Base-by-base conservation (phyloP, 2,113 vertebrate species). In the Aphelocoma coerulescens region DNA sequence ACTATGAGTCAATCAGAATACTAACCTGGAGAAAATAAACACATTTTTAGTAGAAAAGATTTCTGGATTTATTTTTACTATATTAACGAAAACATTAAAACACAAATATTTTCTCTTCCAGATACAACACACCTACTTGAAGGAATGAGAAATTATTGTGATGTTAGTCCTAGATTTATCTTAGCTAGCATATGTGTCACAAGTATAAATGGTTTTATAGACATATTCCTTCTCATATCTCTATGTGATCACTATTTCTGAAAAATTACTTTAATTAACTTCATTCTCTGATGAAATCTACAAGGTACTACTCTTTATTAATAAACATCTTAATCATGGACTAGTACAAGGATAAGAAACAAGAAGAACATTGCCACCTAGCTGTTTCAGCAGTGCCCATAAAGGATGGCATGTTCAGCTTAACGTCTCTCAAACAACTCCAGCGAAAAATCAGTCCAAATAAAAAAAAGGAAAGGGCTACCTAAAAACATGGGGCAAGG, bases 341-440 rank as follows among this genome's bases (percentile, higher is more conserved):
- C 79, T 44, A 59, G 80, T 44, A 37, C 48, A 52, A 46, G 1
- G 13, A 22, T 63, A 80, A 92, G 95, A 96, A 97, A 96, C 68
- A 97, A 97, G 94, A 96, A 96, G 93, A 97, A 97, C 95, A 97
- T 97, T 97, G 96, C 96, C 96, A 97, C 91, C 96, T 97, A 97
- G 96, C 96, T 97, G 96, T 81, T 86, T 61, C 65, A 78, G 30
- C 73, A 55, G 91, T 39, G 80, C 69, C 89, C 89, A 89, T 75
- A 24, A 73, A 92, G 55, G 52, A 87, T 91, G 86, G 86, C 37
- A 81, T 0, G 1, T 59, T 92, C 69, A 71, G 68, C 30, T 74
- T 26, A n/a, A n/a, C 0, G 0, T 37, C 61, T 91, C 52, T 78
- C 52, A 67, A 71, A 75, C 16, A 37, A 37, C 22, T 67, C 35